phyloP scores from a whole-genome alignment of 1,140 invertebrate species.

The Hyposmocoma kahamanoa region DNA sequence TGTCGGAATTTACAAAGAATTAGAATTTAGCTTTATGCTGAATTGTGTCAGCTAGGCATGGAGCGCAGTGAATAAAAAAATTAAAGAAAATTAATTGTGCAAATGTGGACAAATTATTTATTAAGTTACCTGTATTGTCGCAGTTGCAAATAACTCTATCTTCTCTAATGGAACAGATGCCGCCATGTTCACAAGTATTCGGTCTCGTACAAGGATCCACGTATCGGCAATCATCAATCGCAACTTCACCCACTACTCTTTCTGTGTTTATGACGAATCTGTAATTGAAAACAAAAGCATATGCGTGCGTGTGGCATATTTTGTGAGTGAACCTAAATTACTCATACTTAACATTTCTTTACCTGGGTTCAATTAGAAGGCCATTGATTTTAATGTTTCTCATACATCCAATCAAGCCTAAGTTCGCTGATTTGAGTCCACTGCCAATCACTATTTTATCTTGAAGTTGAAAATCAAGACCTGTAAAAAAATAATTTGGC shows the following conservation, averaged over 20 bases:
- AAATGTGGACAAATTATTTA: no score
- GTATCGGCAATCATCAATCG: constrained; percentile 92
- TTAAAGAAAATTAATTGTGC: no score
- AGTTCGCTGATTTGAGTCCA: constrained; percentile 77
- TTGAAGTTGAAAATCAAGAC: constrained; percentile 74
- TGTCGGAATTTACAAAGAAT: no score
- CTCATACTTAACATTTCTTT: no score
- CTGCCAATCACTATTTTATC: constrained; percentile 84
- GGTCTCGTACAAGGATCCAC: constrained; percentile 91
- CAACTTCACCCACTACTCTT: constrained; percentile 88
- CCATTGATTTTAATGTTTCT: constrained; percentile 90
- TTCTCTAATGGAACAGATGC: constrained; percentile 91
- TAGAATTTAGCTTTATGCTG: no score
- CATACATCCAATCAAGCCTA: constrained; percentile 92
- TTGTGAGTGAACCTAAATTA: no score
- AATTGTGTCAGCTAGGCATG: no score
- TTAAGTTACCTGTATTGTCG: constrained; percentile 83
- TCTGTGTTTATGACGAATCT: constrained; percentile 87
- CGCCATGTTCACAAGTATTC: constrained; percentile 93
- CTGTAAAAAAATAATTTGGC: constrained; percentile 25
- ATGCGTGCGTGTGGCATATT: no score
- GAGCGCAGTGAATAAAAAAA: no score
- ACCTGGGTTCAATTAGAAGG: constrained; percentile 78
- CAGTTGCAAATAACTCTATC: constrained; percentile 92
- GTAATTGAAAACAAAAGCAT: constrained; percentile 9